Percentiles rank a stretch among this genome's conserved stretches.
Evolutionary conservation across 1,140 invertebrate genomes (phyloP).

Genomic region (Drosophila funebris): DNA sequence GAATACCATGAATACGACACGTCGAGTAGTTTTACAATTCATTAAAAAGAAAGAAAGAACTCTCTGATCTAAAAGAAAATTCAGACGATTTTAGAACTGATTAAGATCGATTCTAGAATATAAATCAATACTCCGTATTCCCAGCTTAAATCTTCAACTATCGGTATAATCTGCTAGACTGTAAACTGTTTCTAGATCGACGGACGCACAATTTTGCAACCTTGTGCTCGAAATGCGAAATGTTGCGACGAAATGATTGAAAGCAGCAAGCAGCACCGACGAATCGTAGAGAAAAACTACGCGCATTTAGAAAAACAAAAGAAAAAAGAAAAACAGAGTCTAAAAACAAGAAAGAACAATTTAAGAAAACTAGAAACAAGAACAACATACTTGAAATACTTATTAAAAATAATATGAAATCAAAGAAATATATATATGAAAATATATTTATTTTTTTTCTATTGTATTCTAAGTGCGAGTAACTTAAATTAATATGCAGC

Average conservation of each 20-base stretch:
- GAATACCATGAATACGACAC: no score
- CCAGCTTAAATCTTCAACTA: no score
- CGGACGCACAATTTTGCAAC: not conserved
- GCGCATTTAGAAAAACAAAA: no score
- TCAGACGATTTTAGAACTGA: no score
- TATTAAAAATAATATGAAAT: constrained; percentile 23
- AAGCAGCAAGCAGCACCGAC: not conserved
- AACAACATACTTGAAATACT: constrained; percentile 18
- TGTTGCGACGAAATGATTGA: not conserved
- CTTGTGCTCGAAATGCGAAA: not conserved
- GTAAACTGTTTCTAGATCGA: not conserved
- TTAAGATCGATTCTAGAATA: no score
- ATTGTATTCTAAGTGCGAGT: constrained; percentile 70
- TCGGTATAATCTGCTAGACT: no score
- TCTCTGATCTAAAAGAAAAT: no score
- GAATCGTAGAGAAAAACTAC: not conserved
- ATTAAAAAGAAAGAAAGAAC: no score
- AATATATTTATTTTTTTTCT: constrained; percentile 60
- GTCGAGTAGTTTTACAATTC: no score
- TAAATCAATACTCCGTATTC: no score
- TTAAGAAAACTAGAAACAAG: constrained; percentile 19
- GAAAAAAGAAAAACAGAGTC: no score
- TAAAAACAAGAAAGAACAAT: not conserved
- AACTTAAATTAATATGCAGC: constrained; percentile 54
- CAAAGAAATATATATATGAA: constrained; percentile 23